Base-by-base conservation (phyloP, 53 echinoderm and acorn worm species). In the Paelopatides confundens region DNA sequence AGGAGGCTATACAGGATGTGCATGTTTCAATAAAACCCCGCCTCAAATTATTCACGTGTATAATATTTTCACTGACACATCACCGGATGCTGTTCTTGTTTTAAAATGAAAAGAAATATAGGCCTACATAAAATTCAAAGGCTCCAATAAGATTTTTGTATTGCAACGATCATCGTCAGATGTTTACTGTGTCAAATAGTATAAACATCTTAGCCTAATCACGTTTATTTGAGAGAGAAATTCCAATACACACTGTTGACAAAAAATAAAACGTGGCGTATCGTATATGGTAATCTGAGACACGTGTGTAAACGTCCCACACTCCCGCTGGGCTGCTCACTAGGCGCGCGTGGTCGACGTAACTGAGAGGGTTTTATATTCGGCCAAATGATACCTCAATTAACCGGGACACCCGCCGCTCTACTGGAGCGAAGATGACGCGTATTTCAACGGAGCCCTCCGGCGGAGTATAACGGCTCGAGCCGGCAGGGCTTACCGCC, bases 321-420 rank as follows among this genome's bases (percentile, higher is more conserved):
- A 74, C 40, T 33, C 74, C 74, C 74, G 74, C 74, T 74, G 74
- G 39, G 24, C 26, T 74, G 58, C 74, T 43, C 39, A 39, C 74
- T 39, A 46, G 74, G 74, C 74, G 74, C 74, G 40, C 74, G 74
- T 74, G 74, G 74, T 39, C 40, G 39, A 26, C n/a, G 74, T 40
- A 74, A 74, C 46, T 26, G 74, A 74, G 74, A 74, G 39, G 37
- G 74, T 46, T 74, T n/a, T 46, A 74, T 74, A 39, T 40, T 74
- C 74, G 46, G 74, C 40, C 46, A 74, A 74, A 74, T 35, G 74
- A 74, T 74, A 74, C 74, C 74, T 74, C 74, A 74, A 74, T 74
- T 74, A 74, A 28, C 39, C 74, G 74, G 74, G 46, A 74, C 74
- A 74, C 74, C 74, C 74, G 74, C 74, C 39, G 74, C 40, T 74